phyloP scores from a whole-genome alignment of 2,797 vertebrate species.

The Coluber constrictor region DNA sequence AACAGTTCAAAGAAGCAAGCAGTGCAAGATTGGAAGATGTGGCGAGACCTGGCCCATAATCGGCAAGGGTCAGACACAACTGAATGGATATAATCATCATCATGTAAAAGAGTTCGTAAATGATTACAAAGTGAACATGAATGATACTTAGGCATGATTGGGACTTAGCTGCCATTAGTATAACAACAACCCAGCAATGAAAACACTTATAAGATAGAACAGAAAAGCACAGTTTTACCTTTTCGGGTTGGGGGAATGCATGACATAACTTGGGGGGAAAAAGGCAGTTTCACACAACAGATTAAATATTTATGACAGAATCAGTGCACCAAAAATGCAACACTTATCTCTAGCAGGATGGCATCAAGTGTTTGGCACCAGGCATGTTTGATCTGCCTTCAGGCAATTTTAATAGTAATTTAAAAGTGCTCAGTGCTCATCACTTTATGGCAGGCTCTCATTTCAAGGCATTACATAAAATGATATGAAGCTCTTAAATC shows the following conservation, averaged over 20 bases:
- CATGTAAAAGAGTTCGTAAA: background rate
- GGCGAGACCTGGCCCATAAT: background rate
- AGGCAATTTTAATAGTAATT: slow-evolving; percentile 58
- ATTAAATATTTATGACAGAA: slow-evolving; percentile 55
- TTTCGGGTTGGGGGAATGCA: slow-evolving; percentile 1
- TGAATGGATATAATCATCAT: background rate
- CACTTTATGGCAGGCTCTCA: slow-evolving; percentile 53
- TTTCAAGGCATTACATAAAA: slow-evolving; percentile 61
- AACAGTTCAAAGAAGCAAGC: background rate
- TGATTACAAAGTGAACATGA: background rate
- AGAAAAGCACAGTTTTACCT: background rate
- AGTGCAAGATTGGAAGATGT: background rate
- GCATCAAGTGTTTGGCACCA: slow-evolving; percentile 32
- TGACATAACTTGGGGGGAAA: slow-evolving; percentile 7
- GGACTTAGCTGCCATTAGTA: background rate
- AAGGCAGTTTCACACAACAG: slow-evolving; percentile 10
- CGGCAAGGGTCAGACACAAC: background rate
- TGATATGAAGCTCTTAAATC: slow-evolving; percentile 45
- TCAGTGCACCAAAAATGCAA: background rate
- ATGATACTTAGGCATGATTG: fast-evolving
- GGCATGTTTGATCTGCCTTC: slow-evolving; percentile 36
- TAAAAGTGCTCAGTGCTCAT: slow-evolving; percentile 51
- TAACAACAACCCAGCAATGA: background rate
- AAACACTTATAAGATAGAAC: fast-evolving
- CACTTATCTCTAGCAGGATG: slow-evolving; percentile 40